Base-by-base conservation (phyloP, 2,888 invertebrate genomes). In the Gandaritis pyraliata region DNA sequence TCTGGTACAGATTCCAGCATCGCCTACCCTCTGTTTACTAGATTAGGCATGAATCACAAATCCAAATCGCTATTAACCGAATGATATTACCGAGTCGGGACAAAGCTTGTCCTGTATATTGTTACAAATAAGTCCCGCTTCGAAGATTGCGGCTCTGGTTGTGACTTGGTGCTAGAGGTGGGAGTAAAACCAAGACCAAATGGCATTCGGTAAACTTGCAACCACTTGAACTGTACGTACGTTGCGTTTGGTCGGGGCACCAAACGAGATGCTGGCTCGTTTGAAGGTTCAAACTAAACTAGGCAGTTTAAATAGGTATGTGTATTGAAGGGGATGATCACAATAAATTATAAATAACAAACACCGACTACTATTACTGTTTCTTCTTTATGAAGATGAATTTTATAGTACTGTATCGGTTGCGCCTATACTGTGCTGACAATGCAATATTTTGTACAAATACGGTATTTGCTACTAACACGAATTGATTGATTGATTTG, bases 81-180 rank as follows among this genome's bases (percentile, higher is more conserved):
- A 62, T 55, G 55, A 56, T 66, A 65, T 66, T 58, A 51, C 54
- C 49, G 11, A 61, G 53, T 57, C 57, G 61, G 64, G 64, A 61
- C 69, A 67, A 69, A 69, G 63, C 63, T 61, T 71, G 64, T 67
- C 69, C 64, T 64, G 61, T 69, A 64, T 67, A 69, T 69, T 69
- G 67, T 70, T 63, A 70, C 68, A 64, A 70, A 67, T 70, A 54
- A 48, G 57, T 41, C 51, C 60, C 62, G 60, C 55, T 55, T 62
- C 52, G 57, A 38, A 49, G 62, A 59, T 58, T 65, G 65, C 47
- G 70, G 66, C 50, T 50, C 52, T 45, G 30, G 33, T 33, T 5
- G 33, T 2, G 36, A 39, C 10, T 43, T 16, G 55, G 45, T 2
- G 30, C 36, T 38, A 56, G 29, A 38, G 47, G 23, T 45, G 49